These are phyloP conservation scores for Gymnothorax javanicus DNA, from an alignment of 2,797 vertebrate genomes.

Conservation along the genomic window DNA sequence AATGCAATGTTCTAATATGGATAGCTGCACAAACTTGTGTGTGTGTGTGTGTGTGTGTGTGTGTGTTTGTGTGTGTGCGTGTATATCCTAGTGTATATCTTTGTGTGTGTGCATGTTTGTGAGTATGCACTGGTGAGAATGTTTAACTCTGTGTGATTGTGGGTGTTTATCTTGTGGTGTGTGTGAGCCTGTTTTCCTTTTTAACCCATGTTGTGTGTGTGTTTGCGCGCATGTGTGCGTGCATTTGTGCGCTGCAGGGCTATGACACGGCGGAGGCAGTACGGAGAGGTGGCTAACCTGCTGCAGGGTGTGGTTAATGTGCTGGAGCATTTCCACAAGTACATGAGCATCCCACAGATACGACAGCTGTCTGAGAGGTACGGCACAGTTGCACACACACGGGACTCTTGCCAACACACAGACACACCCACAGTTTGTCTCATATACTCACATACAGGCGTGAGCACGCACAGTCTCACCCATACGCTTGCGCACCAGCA, in stretches of 20 bases:
- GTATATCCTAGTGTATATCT: neutral
- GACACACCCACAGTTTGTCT: neutral
- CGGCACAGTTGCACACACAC: neutral
- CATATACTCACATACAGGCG: neutral
- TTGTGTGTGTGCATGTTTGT: neutral
- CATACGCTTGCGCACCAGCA: neutral
- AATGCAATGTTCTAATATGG: no score
- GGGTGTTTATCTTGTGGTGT: neutral
- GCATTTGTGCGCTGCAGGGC: slow-evolving; percentile 71
- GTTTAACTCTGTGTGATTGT: no score
- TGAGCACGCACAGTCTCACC: neutral
- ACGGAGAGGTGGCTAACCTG: slow-evolving; percentile 96
- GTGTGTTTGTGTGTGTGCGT: neutral
- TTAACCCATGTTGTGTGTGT: neutral
- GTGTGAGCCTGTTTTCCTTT: no score
- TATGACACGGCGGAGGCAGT: slow-evolving; percentile 96
- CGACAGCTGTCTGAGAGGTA: slow-evolving; percentile 98
- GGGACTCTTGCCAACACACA: neutral
- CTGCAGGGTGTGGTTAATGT: slow-evolving; percentile 97
- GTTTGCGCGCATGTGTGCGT: neutral
- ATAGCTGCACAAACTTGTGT: neutral
- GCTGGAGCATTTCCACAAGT: slow-evolving; percentile 96
- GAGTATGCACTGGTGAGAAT: neutral
- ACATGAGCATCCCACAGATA: slow-evolving; percentile 97
- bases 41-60: slow-evolving; percentile 26